Evolutionary conservation across 2,888 invertebrate species (phyloP).

Genomic region (Eristalis arbustorum): DNA sequence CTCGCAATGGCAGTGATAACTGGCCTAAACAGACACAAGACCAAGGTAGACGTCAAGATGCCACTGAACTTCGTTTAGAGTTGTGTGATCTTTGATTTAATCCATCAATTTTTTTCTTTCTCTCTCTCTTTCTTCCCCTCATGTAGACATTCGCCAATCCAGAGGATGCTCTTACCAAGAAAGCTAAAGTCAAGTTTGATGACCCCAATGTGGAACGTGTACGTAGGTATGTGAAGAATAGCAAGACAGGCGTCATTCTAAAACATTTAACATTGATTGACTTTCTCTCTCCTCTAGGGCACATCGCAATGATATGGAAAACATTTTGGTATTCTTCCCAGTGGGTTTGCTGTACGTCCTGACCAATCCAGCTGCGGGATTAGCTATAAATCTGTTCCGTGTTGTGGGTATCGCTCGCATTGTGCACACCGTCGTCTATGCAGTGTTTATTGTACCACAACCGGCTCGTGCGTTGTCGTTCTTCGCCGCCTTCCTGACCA

Average conservation of each 20-base stretch:
- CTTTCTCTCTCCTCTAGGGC: constrained; percentile 80
- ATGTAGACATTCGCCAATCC: constrained; percentile 81
- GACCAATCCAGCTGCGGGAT: constrained; percentile 80
- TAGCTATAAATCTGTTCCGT: constrained; percentile 82
- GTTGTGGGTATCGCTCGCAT: constrained; percentile 81
- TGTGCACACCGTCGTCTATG: constrained; percentile 82
- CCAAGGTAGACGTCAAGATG: constrained; percentile 73
- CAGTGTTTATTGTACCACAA: constrained; percentile 81
- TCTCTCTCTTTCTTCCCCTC: background rate
- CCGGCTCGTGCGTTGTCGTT: constrained; percentile 81
- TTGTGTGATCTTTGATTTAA: background rate
- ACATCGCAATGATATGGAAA: constrained; percentile 84
- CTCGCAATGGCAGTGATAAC: constrained; percentile 78
- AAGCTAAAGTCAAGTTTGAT: constrained; percentile 75
- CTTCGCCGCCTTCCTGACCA: constrained; percentile 78
- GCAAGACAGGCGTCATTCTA: background rate
- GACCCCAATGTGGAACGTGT: constrained; percentile 81
- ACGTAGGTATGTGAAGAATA: constrained; percentile 72
- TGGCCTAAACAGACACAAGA: constrained; percentile 77
- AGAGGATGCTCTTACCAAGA: constrained; percentile 78
- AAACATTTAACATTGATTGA: background rate
- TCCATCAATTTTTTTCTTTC: background rate
- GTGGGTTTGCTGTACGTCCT: constrained; percentile 81
- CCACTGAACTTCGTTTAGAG: too few relatives aligned
- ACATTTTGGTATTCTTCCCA: constrained; percentile 82